Evolutionary conservation across 1,140 invertebrate genomes (phyloP), one percentile per base, ranked within the genome.

Genomic region (Whitmania pigra): DNA sequence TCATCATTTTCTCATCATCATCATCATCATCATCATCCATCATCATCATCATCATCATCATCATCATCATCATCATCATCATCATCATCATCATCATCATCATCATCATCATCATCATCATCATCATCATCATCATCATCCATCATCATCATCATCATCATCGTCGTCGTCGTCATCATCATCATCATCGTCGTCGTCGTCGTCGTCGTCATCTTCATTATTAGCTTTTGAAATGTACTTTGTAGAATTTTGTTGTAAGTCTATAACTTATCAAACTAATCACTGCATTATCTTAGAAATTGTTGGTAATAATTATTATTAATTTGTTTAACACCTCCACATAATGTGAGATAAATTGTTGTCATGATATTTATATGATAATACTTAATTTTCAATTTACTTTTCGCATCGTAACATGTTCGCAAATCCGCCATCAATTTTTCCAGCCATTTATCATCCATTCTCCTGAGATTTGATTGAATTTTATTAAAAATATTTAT

Each of bases 81-180:
- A n/a, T n/a, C n/a, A n/a, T n/a, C n/a, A n/a, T n/a, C 67, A 68
- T 68, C 67, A 29, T 68, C 67, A 68, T 68, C 67, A 40, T 68
- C 67, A 68, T 68, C 67, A 40, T 68, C 67, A 68, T 68, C 67
- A 29, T 68, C 67, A 68, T 68, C 67, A 29, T 68, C 67, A 68
- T 68, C 67, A 40, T 68, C 67, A 68, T 68, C 67, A 29, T 68
- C 67, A 68, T 68, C 67, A 29, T 68, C 67, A 68, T 68, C 67
- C 67, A 68, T 68, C 67, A 40, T 68, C 67, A 68, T 68, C 67
- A 68, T 68, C 67, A 40, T 68, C 67, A 68, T 68, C 67, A 29
- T 68, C 67, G 11, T 68, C 67, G 11, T 68, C 67, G 11, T 68
- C 67, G 11, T 68, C 67, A 68, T 68, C 67, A 40, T 68, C 67